phyloP scores from a whole-genome alignment of 2,113 vertebrate species.

The Lagopus muta region DNA sequence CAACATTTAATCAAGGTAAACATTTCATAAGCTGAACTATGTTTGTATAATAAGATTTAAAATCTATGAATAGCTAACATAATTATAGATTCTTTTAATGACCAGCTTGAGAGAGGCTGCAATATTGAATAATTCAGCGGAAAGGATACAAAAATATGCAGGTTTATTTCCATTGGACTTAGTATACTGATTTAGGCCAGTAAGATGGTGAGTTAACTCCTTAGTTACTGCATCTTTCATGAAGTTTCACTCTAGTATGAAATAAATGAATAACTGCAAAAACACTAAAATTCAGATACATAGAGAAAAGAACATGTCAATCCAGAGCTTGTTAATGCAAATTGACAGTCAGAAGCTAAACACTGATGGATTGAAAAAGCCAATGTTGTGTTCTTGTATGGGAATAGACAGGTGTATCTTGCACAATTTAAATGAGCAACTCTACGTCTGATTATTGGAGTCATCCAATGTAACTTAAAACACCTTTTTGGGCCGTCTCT shows the following conservation, averaged over 20 bases:
- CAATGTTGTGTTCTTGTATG: background rate
- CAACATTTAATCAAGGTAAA: constrained; percentile 49
- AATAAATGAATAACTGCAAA: background rate
- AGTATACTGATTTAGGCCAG: background rate
- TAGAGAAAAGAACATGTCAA: background rate
- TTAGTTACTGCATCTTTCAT: background rate
- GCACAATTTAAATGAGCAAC: background rate
- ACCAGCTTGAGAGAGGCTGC: background rate
- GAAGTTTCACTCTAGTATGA: background rate
- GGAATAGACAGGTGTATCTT: background rate
- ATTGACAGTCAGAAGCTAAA: background rate
- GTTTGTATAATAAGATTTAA: constrained; percentile 51
- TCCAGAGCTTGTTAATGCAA: background rate
- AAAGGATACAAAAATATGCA: constrained; percentile 1
- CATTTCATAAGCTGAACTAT: background rate
- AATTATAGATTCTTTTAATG: constrained; percentile 39
- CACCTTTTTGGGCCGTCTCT: background rate
- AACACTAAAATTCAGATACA: background rate
- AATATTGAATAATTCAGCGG: background rate
- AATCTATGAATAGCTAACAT: constrained; percentile 13
- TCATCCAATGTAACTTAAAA: background rate
- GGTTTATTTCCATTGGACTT: background rate
- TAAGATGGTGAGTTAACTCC: constrained; percentile 2
- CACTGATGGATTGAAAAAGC: background rate
- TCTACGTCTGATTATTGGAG: background rate